Evolutionary conservation across 2,888 invertebrate species (phyloP).

Genomic region (Conops quadrifasciatus): DNA sequence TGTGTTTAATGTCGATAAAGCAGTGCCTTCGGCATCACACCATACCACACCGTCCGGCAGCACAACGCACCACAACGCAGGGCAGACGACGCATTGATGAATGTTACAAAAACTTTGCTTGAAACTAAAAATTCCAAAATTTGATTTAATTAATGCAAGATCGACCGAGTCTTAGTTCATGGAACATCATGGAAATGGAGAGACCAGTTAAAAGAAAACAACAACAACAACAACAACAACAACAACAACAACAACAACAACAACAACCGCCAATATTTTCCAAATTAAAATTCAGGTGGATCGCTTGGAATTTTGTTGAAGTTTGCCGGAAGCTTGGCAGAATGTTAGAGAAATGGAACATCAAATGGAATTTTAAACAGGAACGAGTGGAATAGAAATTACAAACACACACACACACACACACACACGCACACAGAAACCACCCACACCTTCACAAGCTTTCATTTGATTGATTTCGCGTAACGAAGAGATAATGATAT

Average conservation of each 20-base stretch:
- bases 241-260: neutral
- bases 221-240: neutral
- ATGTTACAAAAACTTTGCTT: constrained; percentile 28
- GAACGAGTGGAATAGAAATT: too few relatives aligned
- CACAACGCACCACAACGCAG: neutral
- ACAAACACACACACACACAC: too few relatives aligned
- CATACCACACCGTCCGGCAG: too few relatives aligned
- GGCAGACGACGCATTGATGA: constrained; percentile 14
- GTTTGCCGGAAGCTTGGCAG: neutral
- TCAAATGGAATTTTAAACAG: too few relatives aligned
- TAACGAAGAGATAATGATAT: constrained; percentile 3
- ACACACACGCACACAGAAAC: too few relatives aligned
- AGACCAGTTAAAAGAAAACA: neutral
- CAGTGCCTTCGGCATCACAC: too few relatives aligned
- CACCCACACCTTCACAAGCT: neutral
- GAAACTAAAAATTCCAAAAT: constrained; percentile 27
- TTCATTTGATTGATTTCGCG: constrained; percentile 7
- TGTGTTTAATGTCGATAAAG: too few relatives aligned
- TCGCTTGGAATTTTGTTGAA: neutral
- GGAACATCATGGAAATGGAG: constrained; percentile 12
- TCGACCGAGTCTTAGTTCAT: neutral
- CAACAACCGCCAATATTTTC: constrained; percentile 1
- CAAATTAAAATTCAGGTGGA: constrained; percentile 15
- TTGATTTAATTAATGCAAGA: constrained; percentile 22
- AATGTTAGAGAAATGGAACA: neutral